A percentile compares a stretch with the other conserved stretches of the same genome.
phyloP scores from a whole-genome alignment of 1,140 invertebrate genomes.

The Drosophila truncata region DNA sequence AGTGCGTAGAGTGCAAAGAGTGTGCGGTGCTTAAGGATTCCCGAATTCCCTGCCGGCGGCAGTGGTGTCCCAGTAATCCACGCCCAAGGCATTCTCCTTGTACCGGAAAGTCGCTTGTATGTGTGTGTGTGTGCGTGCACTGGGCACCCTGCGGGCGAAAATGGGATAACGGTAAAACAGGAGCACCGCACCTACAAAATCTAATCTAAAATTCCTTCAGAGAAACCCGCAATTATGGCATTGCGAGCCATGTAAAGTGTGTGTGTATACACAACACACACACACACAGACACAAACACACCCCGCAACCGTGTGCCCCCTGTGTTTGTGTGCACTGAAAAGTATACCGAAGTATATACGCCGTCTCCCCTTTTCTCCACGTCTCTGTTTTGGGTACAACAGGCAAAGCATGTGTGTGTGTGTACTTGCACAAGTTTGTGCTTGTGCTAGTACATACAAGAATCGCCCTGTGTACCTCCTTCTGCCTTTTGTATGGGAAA shows the following conservation, averaged over 20 bases:
- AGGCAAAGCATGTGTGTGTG: constrained; percentile 3
- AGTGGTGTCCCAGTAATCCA: constrained; percentile 9
- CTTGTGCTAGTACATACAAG: too few relatives aligned
- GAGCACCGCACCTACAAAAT: constrained; percentile 40
- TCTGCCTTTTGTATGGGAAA: not conserved
- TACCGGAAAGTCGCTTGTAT: not conserved
- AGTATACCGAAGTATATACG: constrained; percentile 23
- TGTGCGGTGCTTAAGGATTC: constrained; percentile 4
- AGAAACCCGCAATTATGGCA: constrained; percentile 30
- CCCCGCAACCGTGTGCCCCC: not conserved
- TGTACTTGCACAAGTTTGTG: constrained; percentile 3
- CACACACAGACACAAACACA: not conserved
- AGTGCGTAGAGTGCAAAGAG: constrained; percentile 15
- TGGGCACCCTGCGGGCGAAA: constrained; percentile 9
- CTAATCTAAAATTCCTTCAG: constrained; percentile 51
- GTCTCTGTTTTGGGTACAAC: constrained; percentile 28
- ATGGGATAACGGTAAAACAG: constrained; percentile 10
- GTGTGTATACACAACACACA: constrained; percentile 18
- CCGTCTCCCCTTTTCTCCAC: not conserved
- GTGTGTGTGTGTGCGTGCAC: constrained; percentile 1
- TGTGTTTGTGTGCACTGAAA: constrained; percentile 22
- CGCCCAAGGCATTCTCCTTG: not conserved
- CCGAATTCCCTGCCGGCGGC: constrained; percentile 20
- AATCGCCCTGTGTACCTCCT: not conserved
- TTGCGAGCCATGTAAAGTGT: constrained; percentile 17